Evolutionary conservation across 2,113 vertebrate genomes (phyloP).

Genomic region (Anoura caudifer): DNA sequence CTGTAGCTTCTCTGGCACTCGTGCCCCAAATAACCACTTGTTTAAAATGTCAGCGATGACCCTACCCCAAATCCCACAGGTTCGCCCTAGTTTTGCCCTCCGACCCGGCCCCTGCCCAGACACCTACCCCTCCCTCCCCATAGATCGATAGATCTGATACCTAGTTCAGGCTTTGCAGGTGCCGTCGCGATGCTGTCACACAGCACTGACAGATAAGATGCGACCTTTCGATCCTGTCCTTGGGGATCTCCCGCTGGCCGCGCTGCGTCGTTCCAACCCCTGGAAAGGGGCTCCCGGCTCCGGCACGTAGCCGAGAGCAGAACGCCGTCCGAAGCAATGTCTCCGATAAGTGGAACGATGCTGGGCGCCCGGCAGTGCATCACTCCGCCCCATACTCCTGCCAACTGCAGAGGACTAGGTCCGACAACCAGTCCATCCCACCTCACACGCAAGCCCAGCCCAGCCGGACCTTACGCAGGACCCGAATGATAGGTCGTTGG

Average conservation of each 20-base stretch:
- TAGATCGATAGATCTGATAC: background rate
- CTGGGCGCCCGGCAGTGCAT: constrained; percentile 14
- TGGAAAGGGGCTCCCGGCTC: background rate
- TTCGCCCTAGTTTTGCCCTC: background rate
- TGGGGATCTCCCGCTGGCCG: constrained; percentile 36
- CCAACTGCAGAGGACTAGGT: constrained; percentile 22
- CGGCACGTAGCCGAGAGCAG: background rate
- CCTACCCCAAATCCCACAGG: constrained; percentile 34
- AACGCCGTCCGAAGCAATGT: background rate
- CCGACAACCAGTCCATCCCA: constrained; percentile 55
- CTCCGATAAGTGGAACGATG: background rate
- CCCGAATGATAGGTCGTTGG: background rate
- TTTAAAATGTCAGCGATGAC: background rate
- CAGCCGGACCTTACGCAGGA: constrained; percentile 20
- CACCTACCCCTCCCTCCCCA: background rate
- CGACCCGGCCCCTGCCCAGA: background rate
- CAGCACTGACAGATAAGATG: constrained; percentile 7
- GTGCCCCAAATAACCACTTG: constrained; percentile 23
- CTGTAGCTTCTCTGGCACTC: background rate
- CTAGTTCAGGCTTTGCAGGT: constrained; percentile 41
- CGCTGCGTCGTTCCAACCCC: background rate
- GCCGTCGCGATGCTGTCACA: constrained; percentile 16
- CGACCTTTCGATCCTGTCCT: constrained; percentile 67
- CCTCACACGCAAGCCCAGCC: background rate
- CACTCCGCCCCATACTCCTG: constrained; percentile 49